Evolutionary conservation across 2,113 vertebrate genomes (phyloP), one percentile per base, ranked within the genome.

Genomic region (Psittacula cyanocephala): DNA sequence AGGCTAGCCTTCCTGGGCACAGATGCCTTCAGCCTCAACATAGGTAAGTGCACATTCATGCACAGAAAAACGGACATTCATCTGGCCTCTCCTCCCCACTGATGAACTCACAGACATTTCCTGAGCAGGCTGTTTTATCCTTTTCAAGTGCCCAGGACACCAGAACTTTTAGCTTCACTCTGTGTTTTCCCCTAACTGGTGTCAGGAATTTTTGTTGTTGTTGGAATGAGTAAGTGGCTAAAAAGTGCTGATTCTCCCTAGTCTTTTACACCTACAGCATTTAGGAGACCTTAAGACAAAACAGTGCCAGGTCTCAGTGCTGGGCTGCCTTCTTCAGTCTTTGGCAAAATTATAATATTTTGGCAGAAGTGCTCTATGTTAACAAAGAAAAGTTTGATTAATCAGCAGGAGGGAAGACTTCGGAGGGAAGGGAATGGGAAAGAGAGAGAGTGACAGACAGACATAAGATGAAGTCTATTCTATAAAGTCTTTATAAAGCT

Each of bases 201-300:
- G 88, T 87, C 50, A 83, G 89, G 85, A 84, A 86, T 62, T 82
- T 84, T 90, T 46, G 60, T 91, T 95, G 91, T 82, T 93, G 57
- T 93, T 95, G 94, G 92, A 94, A 91, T 3, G 2, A 59, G 33
- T 35, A 59, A 59, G 33, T n/a, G 9, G 33, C 35, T 22, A 33
- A 89, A 97, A 97, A 97, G 53, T 96, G 95, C 94, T 97, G 96
- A 97, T 65, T 60, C 91, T 83, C 76, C 50, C 75, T 78, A 78
- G 86, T 57, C 62, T 97, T 91, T 91, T 91, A 94, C 62, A 83
- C 70, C 72, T 87, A 60, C 31, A n/a, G 76, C 8, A 0, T 89
- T 90, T 89, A 92, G 79, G 43, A 96, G 74, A 89, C 84, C 81
- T 91, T 77, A 86, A 71, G 35, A 50, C 23, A 72, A 72, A 95